phyloP scores from a whole-genome alignment of 2,888 invertebrate species.

The Drosophila recens region DNA sequence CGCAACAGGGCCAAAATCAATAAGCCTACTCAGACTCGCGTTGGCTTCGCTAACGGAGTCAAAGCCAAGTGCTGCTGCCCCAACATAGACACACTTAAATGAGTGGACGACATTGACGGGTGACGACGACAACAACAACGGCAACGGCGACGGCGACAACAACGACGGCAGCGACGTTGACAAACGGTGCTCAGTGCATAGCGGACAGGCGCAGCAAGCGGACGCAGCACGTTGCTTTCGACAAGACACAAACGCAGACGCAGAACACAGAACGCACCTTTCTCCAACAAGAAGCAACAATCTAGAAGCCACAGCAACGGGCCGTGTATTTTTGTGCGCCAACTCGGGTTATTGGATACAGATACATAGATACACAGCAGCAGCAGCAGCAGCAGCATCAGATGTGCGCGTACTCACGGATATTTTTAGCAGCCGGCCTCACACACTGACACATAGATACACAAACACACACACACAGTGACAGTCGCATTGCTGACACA shows the following conservation, averaged over 20 bases:
- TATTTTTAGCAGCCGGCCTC: constrained; percentile 77
- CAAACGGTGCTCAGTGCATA: constrained; percentile 77
- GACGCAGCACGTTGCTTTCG: constrained; percentile 64
- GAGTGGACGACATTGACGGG: constrained; percentile 68
- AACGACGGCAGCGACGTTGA: constrained; percentile 25
- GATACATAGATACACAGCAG: constrained; percentile 65
- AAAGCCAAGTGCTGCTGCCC: constrained; percentile 78
- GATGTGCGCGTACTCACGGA: constrained; percentile 68
- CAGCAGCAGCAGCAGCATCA: constrained; percentile 26
- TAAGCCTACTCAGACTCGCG: constrained; percentile 51
- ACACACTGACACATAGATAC: constrained; percentile 32
- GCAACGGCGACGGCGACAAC: constrained; percentile 11
- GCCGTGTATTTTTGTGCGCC: constrained; percentile 65
- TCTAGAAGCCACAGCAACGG: constrained; percentile 26
- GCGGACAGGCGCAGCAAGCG: constrained; percentile 78
- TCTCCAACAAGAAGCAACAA: constrained; percentile 53
- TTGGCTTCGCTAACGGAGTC: constrained; percentile 77
- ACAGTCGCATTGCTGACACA: constrained; percentile 64
- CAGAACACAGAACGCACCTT: constrained; percentile 52
- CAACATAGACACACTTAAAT: constrained; percentile 41
- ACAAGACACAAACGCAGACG: constrained; percentile 29
- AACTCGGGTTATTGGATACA: constrained; percentile 77
- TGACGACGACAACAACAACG: constrained; percentile 35
- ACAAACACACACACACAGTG: constrained; percentile 13
- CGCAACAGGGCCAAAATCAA: constrained; percentile 27